Evolutionary conservation across 2,113 vertebrate genomes (phyloP), one percentile per base, ranked within the genome.

Genomic region (Caranx melampygus): DNA sequence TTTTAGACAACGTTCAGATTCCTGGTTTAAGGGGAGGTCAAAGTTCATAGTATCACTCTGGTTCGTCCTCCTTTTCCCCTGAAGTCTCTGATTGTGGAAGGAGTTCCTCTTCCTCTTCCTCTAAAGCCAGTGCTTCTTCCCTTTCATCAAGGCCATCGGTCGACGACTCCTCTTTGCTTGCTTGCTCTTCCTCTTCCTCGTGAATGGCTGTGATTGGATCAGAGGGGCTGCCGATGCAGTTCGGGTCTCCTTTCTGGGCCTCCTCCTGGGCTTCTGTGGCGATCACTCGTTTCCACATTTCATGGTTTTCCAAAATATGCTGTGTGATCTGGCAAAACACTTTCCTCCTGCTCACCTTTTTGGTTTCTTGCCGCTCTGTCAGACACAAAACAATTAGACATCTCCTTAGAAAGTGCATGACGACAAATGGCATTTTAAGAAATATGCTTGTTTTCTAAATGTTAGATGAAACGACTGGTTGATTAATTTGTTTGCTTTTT

Each of bases 251-350:
- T 61, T 84, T 92, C 79, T 92, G 92, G 47, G 90, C 91, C 9
- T 88, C 72, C 44, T 94, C 92, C 49, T 77, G 73, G 54, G 57
- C 86, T 52, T 98, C 97, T 0, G 96, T 93, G 37, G 96, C 94
- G 0, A 97, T 96, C 69, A 97, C 95, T 58, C 96, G 94, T 92
- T 97, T 97, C 97, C 97, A 99, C 97, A 98, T 99, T 78, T 96
- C 94, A 66, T 99, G 97, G 92, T 99, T 99, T 90, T 98, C 96
- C 75, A 98, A 87, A 71, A 99, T 92, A 80, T 98, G 97, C 83
- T 97, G 96, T 14, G 96, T 97, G 87, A 99, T 97, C 92, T 97
- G 97, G 86, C 97, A 99, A 92, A 96, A 97, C 81, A 98, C 94
- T 93, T 96, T 97, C 80, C 96, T 94, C 86, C 95, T 89, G 57